Conservation (phyloP, 2,888 invertebrate genomes). For the Caradrina clavipalpis region DNA sequence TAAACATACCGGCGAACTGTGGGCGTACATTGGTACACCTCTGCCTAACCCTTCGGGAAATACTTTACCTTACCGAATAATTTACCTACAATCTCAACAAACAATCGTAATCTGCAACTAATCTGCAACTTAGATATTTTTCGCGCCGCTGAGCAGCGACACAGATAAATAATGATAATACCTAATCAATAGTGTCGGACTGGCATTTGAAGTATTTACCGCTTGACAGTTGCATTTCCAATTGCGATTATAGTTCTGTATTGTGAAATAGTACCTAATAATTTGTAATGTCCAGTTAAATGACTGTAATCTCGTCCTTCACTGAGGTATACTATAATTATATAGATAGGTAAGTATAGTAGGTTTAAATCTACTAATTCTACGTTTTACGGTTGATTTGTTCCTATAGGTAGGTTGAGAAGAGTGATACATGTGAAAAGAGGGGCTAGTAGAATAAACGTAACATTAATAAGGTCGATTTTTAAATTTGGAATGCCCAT, state of each 20-base stretch:
- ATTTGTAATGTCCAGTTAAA: conserved; percentile 46
- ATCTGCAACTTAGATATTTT: conserved; percentile 54
- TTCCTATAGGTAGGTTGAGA: too few relatives aligned
- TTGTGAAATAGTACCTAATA: conserved; percentile 56
- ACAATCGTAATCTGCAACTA: conserved; percentile 45
- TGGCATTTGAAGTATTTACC: conserved; percentile 61
- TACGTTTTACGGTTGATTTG: too few relatives aligned
- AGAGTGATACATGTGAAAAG: too few relatives aligned
- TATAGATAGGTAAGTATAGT: too few relatives aligned
- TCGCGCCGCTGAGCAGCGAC: conserved; percentile 35
- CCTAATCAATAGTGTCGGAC: conserved; percentile 50
- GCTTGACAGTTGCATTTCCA: conserved; percentile 45
- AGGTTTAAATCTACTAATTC: too few relatives aligned
- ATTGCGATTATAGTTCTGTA: conserved; percentile 26
- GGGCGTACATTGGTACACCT: too few relatives aligned
- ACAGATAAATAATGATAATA: conserved; percentile 58
- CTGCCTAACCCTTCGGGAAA: too few relatives aligned
- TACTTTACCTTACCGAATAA: too few relatives aligned
- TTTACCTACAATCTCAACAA: conserved; percentile 30
- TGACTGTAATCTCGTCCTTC: conserved; percentile 46
- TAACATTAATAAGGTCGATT: too few relatives aligned
- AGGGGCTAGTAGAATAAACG: too few relatives aligned
- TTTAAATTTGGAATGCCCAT: too few relatives aligned
- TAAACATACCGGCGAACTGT: too few relatives aligned
- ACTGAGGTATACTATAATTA: neutral